Evolutionary conservation across 1,140 invertebrate species (phyloP), one percentile per base, ranked within the genome.

Genomic region (Sitophilus oryzae): DNA sequence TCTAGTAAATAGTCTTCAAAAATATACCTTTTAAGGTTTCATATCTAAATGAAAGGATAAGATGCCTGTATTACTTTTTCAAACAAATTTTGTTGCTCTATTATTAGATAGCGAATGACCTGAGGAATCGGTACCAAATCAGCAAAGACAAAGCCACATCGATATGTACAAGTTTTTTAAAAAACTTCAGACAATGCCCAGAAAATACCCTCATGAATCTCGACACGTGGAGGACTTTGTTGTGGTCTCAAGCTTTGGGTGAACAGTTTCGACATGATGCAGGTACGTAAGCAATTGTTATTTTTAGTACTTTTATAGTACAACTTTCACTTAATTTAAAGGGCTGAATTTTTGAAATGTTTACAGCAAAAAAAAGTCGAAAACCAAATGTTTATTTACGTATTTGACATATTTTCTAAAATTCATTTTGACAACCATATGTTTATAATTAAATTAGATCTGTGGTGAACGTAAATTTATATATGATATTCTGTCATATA

Each of bases 211-310:
- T 79, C 22, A 82, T 79, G 55, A 77, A 76, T 55, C 72, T 91
- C 43, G 83, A 91, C 61, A 76, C 77, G 38, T 92, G 89, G 88
- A 79, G 88, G 23, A 78, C 76, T 16, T 73, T 81, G 15, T 69
- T 92, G 19, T 93, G 89, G 89, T 78, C 71, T 16, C 80, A 85
- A 66, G 85, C 84, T 9, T 73, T 93, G 23, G 84, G 83, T n/a
- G 78, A 83, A 44, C 78, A 83, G 52, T 83, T 85, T 68, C 80
- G 80, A 50, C 79, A 84, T 67, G 73, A 88, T 54, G 79, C 84
- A 63, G 80, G 81, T 83, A 69, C n/a, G n/a, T n/a, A n/a, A n/a
- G n/a, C n/a, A n/a, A n/a, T n/a, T n/a, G n/a, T n/a, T n/a, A n/a
- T n/a, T n/a, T n/a, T n/a, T n/a, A n/a, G n/a, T n/a, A n/a, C n/a